Evolutionary conservation across 2,888 invertebrate species (phyloP), one percentile per base, ranked within the genome.

Genomic region (Netelia virgata): DNA sequence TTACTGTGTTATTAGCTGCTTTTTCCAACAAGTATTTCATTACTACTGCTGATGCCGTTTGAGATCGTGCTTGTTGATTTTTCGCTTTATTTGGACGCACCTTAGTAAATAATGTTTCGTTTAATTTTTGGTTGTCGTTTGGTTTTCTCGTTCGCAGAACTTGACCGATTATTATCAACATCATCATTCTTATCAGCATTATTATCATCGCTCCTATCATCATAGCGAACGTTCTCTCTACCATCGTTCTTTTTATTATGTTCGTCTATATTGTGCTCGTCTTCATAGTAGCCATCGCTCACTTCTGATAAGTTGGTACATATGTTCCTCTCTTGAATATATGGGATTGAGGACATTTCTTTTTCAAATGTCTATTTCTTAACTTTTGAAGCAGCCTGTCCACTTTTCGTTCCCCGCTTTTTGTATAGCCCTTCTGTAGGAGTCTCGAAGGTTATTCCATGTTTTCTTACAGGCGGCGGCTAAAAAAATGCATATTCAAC

Each of bases 291-390:
- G 72, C 70, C 72, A 28, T 73, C 84, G 69, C 64, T 72, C 8
- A 50, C 43, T 36, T 77, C 81, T 47, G 11, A 72, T 41, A 73
- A 57, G 59, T 75, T 72, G 41, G 43, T 20, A 57, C n/a, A 57
- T 68, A 47, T 77, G 14, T 86, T 81, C 20, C 64, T 85, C 47
- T 85, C 75, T 69, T 81, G 72, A 36, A 85, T 59, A 36, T 72
- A 43, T 18, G 84, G 69, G 59, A 68, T 5, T 59, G 77, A 43
- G n/a, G 77, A 61, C 86, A 86, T 78, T 23, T 85, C 78, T n/a
- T 85, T 69, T 55, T 85, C 78, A 36, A 82, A 85, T 85, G 73
- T 86, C 84, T 69, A 86, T 86, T 86, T 86, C 61, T 43, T 82
- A 8, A 81, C 63, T 63, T 84, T 86, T 14, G 41, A 70, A 10